Base-by-base conservation (phyloP, 35 echinoderm and acorn worm species). In the Ptychodera flava region DNA sequence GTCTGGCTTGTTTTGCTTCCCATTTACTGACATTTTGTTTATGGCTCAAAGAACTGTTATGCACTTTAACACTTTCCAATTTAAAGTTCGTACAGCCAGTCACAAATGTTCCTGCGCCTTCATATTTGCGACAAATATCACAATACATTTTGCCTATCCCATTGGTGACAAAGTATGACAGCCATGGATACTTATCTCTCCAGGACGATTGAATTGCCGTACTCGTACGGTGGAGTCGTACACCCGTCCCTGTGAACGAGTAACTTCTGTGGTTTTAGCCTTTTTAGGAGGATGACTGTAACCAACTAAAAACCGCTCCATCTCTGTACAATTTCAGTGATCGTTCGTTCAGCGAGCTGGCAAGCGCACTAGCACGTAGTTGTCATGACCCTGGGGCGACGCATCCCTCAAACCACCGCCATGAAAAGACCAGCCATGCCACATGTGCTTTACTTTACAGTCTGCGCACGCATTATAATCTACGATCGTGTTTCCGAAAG, bases 281-380 rank as follows among this genome's bases (percentile, higher is more conserved):
- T 64, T 64, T 64, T 64, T 22, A 22, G 22, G 45, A 93, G 15
- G 83, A 27, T 0, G 83, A 89, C 45, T 64, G 22, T 64, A 64
- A 22, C 45, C 45, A 22, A 64, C 45, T 22, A 64, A 64, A 64
- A 64, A 64, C 6, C 45, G 22, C 22, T 64, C 45, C 45, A 64
- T 64, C 6, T 12, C 22, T 22, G 45, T 12, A 12, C 22, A 6
- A 22, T 12, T 64, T 64, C 45, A 64, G 45, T 22, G 10, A 83
- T 79, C 35, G 87, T n/a, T n/a, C n/a, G n/a, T n/a, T n/a, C n/a
- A n/a, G n/a, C n/a, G n/a, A n/a, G n/a, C n/a, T n/a, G n/a, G n/a
- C n/a, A n/a, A n/a, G n/a, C n/a, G n/a, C n/a, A n/a, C n/a, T n/a
- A n/a, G n/a, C n/a, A n/a, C n/a, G n/a, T n/a, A n/a, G n/a, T n/a